A percentile compares a stretch with the other conserved stretches of the same genome.
Conservation (phyloP, 2,113 vertebrate genomes). For the Calyptomena viridis region DNA sequence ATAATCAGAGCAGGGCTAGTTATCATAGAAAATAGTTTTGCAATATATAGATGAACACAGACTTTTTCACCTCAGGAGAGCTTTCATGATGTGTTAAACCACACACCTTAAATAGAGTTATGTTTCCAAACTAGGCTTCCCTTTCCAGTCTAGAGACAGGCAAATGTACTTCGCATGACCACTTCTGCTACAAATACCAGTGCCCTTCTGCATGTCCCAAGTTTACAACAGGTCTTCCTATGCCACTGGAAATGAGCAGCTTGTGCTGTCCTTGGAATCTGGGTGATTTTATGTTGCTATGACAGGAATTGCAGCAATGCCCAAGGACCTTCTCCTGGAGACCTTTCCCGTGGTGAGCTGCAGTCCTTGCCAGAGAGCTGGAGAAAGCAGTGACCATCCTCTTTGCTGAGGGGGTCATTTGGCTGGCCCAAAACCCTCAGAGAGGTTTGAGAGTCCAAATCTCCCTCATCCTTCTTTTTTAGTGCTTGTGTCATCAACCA, state of each 20-base stretch:
- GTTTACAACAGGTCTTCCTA: background rate
- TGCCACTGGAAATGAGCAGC: background rate
- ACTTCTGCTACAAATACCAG: background rate
- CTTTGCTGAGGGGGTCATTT: background rate
- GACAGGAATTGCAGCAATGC: background rate
- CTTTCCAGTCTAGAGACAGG: background rate
- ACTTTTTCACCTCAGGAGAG: background rate
- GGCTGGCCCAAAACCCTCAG: background rate
- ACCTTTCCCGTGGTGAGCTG: background rate
- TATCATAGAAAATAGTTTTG: background rate
- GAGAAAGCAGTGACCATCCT: background rate
- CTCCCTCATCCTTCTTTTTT: background rate
- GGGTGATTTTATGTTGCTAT: background rate
- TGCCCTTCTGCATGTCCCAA: background rate
- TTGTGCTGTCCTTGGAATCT: rapidly evolving
- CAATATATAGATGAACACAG: background rate
- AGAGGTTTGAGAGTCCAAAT: background rate
- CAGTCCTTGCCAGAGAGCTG: background rate
- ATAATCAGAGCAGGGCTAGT: background rate
- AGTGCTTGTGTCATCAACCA: constrained; percentile 5
- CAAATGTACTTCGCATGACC: background rate
- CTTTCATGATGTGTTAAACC: background rate
- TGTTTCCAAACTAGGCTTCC: background rate
- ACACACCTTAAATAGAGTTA: background rate
- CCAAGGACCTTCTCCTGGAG: background rate